phyloP scores from a whole-genome alignment of 37 sponge, comb jelly and placozoan species.

The Aplysina aerophoba region DNA sequence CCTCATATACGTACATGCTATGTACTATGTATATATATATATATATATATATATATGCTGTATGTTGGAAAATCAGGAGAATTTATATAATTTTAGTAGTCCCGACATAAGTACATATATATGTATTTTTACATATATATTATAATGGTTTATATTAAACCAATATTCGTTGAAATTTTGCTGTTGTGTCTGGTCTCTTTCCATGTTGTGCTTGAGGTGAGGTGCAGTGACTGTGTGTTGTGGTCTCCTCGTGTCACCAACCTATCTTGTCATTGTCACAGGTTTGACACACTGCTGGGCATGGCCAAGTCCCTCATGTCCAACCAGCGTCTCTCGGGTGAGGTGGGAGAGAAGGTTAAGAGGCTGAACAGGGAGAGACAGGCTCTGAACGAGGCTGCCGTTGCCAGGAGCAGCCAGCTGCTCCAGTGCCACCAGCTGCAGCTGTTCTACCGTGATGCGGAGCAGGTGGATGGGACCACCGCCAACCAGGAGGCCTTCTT shows the following conservation, averaged over 20 bases:
- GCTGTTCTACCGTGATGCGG: constrained; percentile 77
- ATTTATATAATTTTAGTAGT: too few relatives aligned
- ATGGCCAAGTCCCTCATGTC: constrained; percentile 53
- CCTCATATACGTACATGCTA: background rate
- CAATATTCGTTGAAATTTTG: too few relatives aligned
- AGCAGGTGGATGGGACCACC: constrained; percentile 74
- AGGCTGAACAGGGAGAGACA: constrained; percentile 63
- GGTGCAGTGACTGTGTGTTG: too few relatives aligned
- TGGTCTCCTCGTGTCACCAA: too few relatives aligned
- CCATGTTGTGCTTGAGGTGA: too few relatives aligned
- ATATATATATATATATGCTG: too few relatives aligned
- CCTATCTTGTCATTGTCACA: background rate
- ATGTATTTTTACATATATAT: too few relatives aligned
- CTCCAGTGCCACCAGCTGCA: constrained; percentile 75
- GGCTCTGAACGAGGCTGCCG: constrained; percentile 68
- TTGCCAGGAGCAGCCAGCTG: constrained; percentile 73
- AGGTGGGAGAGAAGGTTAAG: constrained; percentile 62
- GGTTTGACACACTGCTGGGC: constrained; percentile 62
- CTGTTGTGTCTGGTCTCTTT: too few relatives aligned
- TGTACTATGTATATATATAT: too few relatives aligned
- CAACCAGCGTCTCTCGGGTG: constrained; percentile 10
- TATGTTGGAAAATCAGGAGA: too few relatives aligned
- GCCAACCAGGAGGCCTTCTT: constrained; percentile 79
- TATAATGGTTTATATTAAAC: too few relatives aligned
- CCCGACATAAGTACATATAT: too few relatives aligned